Conservation (phyloP, 92 coral and sea anemone species). For the Scolanthus callimorphus region DNA sequence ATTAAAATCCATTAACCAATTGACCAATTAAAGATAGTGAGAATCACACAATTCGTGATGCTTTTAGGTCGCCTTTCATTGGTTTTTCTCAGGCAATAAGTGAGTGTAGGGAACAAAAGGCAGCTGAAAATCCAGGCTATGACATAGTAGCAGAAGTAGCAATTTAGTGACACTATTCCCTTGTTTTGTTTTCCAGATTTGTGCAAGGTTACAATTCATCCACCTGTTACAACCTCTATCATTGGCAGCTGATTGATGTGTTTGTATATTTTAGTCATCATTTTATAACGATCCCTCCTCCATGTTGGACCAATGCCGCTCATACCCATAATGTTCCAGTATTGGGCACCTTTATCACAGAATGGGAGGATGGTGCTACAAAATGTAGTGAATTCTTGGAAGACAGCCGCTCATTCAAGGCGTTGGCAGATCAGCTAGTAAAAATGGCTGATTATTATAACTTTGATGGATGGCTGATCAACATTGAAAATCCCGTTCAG, state of each 20-base stretch:
- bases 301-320: slow-evolving; percentile 99
- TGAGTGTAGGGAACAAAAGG: too few species aligned
- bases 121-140: too few species aligned
- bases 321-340: slow-evolving; percentile 90
- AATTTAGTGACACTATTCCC: too few species aligned
- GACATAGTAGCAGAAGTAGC: neutral
- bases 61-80: too few species aligned
- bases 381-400: slow-evolving; percentile 69
- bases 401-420: slow-evolving; percentile 44
- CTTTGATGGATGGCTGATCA: slow-evolving; percentile 97
- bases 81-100: too few species aligned
- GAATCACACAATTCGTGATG: neutral
- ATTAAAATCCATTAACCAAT: neutral
- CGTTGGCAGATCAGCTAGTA: slow-evolving; percentile 78
- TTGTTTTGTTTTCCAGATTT: slow-evolving; percentile 65
- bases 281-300: slow-evolving; percentile 93
- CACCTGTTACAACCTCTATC: slow-evolving; percentile 76
- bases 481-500: slow-evolving; percentile 98
- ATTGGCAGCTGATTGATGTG: slow-evolving; percentile 92
- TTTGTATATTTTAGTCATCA: slow-evolving; percentile 98
- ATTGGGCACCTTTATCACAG: slow-evolving; percentile 94
- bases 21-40: neutral
- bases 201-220: slow-evolving; percentile 79
- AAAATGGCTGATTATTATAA: slow-evolving; percentile 87
- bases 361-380: slow-evolving; percentile 77